Base-by-base conservation (phyloP, 2,797 vertebrate species). In the Coracias cyanogaster region DNA sequence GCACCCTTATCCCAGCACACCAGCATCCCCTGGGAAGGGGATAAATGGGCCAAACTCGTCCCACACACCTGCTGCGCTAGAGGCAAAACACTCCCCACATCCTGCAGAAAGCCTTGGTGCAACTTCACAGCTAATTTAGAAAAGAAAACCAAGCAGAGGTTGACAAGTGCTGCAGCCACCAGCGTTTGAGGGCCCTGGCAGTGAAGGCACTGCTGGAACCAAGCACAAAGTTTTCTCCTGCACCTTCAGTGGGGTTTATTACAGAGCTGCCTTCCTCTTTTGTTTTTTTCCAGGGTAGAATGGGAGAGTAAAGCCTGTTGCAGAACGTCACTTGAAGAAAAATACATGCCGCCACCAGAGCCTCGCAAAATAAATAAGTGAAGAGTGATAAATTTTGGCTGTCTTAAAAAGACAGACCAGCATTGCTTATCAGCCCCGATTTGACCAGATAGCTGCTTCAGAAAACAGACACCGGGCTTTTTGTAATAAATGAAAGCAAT, bases 401-500 rank as follows among this genome's bases (percentile, higher is more conserved):
- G 97, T 98, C 97, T 97, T 85, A 66, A 95, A 91, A 97, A 98
- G 98, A 98, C 98, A 98, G 97, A 80, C 96, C 97, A 94, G 96
- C 95, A 94, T 82, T 96, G 97, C 98, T 98, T 98, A 98, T 98
- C 98, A 95, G 95, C 97, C 31, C 29, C 94, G 97, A 98, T 98
- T 95, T 96, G 97, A 97, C 97, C 98, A 98, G 98, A 98, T 98
- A 98, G 97, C 97, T 58, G 67, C 97, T 97, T 94, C 95, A 86
- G 93, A 97, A 97, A 97, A 97, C 96, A 97, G 98, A 85, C 97
- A 35, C 94, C 46, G 95, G 96, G 85, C 97, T 94, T 87, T 69
- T 78, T 52, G 95, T 97, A 98, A 98, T 98, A 98, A 98, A 98
- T 97, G 98, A 90, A 97, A 97, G 97, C 98, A 98, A 97, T 98